phyloP scores from a whole-genome alignment of 2,888 invertebrate genomes.

The Drosophila borealis region DNA sequence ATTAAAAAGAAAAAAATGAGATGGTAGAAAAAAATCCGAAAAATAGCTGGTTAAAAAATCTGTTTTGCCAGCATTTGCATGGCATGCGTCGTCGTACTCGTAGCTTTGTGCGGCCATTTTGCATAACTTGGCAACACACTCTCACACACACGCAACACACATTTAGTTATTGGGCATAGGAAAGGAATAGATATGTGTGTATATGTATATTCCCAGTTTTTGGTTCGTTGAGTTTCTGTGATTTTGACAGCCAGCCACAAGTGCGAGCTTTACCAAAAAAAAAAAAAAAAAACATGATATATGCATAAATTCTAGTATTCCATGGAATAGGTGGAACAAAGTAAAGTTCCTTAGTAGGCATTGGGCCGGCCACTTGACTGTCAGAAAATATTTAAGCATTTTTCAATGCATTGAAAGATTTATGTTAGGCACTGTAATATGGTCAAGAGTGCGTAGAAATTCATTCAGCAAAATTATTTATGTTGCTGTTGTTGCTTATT shows the following conservation, averaged over 20 bases:
- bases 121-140: slow-evolving; percentile 64
- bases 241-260: slow-evolving; percentile 73
- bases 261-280: slow-evolving; percentile 42
- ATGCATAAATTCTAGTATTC: slow-evolving; percentile 67
- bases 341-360: background rate
- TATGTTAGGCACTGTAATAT: slow-evolving; percentile 42
- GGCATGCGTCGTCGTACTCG: slow-evolving; percentile 61
- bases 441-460: slow-evolving; percentile 68
- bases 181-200: slow-evolving; percentile 39
- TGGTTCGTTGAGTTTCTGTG: slow-evolving; percentile 75
- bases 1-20: slow-evolving; percentile 38
- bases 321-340: slow-evolving; percentile 30
- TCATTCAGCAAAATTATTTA: slow-evolving; percentile 49
- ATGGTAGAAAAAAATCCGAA: slow-evolving; percentile 30
- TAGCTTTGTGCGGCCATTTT: slow-evolving; percentile 59
- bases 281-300: slow-evolving; percentile 32
- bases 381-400: slow-evolving; percentile 37
- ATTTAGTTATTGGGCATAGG: slow-evolving; percentile 47
- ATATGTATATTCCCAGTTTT: slow-evolving; percentile 66
- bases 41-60: slow-evolving; percentile 70
- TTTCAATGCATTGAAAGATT: slow-evolving; percentile 44
- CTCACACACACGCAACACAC: slow-evolving; percentile 38
- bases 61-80: slow-evolving; percentile 78
- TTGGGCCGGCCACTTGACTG: slow-evolving; percentile 1
- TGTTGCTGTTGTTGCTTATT: slow-evolving; percentile 28